A percentile compares a stretch with the other conserved stretches of the same genome.
Conservation (phyloP, 2,888 invertebrate species). For the Torymus aiolomorphi region DNA sequence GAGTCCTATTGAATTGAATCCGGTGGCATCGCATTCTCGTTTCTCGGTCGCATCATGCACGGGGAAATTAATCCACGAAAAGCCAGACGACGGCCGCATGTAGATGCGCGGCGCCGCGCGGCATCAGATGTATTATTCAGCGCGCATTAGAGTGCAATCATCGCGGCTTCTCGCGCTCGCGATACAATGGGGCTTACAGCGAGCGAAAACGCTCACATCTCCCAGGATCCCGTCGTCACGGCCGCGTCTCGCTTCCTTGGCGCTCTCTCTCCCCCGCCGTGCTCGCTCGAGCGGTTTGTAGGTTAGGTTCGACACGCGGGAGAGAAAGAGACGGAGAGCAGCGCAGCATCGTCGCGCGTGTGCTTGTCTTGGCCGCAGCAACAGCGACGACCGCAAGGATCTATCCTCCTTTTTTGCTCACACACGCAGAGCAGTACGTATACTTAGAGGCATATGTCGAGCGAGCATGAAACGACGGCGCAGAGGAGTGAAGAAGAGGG, state of each 20-base stretch:
- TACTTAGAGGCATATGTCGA: too few relatives aligned
- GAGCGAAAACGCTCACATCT: not conserved
- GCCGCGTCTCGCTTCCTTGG: not conserved
- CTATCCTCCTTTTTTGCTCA: constrained; percentile 1
- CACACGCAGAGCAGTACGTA: too few relatives aligned
- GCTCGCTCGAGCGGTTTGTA: constrained; percentile 31
- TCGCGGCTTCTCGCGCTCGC: not conserved
- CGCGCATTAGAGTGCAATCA: constrained; percentile 22
- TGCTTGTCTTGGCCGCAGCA: not conserved
- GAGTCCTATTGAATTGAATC: not conserved
- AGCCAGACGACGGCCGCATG: not conserved
- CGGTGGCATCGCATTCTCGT: not conserved
- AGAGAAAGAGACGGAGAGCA: too few relatives aligned
- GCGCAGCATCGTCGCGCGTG: not conserved
- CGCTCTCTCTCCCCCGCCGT: not conserved
- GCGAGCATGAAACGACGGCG: too few relatives aligned
- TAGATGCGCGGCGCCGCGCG: too few relatives aligned
- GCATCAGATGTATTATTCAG: constrained; percentile 35
- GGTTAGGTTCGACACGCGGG: constrained; percentile 11
- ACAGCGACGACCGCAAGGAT: constrained; percentile 12
- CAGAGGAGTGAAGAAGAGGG: too few relatives aligned
- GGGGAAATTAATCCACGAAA: constrained; percentile 25
- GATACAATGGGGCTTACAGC: too few relatives aligned
- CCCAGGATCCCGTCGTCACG: not conserved
- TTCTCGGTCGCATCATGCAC: not conserved